phyloP scores from a whole-genome alignment of 1,140 invertebrate species.

The Papilio polytes region DNA sequence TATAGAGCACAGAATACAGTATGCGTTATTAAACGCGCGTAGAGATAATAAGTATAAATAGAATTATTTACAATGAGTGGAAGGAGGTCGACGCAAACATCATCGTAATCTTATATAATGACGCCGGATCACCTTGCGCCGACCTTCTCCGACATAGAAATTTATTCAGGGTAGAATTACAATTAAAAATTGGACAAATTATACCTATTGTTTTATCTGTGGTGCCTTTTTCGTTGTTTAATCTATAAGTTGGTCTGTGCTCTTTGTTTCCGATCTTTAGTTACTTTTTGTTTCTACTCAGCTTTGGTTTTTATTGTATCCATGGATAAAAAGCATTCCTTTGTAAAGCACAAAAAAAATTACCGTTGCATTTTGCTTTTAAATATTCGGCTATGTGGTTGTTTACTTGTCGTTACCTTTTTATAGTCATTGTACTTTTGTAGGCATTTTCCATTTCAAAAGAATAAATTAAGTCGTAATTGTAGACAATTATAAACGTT shows the following conservation, averaged over 20 bases:
- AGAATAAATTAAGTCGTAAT: no score
- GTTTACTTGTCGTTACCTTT: no score
- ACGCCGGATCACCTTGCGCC: slow-evolving; percentile 11
- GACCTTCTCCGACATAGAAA: slow-evolving; percentile 21
- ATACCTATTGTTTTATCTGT: not conserved
- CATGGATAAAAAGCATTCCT: no score
- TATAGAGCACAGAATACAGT: not conserved
- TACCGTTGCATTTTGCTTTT: no score
- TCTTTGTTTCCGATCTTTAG: not conserved
- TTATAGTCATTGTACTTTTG: no score
- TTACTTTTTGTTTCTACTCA: no score
- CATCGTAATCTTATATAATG: slow-evolving; percentile 24
- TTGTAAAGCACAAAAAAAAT: no score
- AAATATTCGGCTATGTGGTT: no score
- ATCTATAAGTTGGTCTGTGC: not conserved
- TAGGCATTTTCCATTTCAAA: no score
- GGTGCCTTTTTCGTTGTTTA: not conserved
- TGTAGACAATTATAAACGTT: no score
- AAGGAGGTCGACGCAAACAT: slow-evolving; percentile 17
- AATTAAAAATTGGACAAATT: not conserved
- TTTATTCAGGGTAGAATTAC: slow-evolving; percentile 3
- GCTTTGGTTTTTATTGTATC: no score
- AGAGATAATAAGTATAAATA: slow-evolving; percentile 18
- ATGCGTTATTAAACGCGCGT: not conserved
- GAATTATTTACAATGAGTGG: slow-evolving; percentile 18